Percentiles rank a stretch among this genome's conserved stretches.
phyloP scores from a whole-genome alignment of 53 echinoderm and acorn worm species.

The Crossaster papposus region DNA sequence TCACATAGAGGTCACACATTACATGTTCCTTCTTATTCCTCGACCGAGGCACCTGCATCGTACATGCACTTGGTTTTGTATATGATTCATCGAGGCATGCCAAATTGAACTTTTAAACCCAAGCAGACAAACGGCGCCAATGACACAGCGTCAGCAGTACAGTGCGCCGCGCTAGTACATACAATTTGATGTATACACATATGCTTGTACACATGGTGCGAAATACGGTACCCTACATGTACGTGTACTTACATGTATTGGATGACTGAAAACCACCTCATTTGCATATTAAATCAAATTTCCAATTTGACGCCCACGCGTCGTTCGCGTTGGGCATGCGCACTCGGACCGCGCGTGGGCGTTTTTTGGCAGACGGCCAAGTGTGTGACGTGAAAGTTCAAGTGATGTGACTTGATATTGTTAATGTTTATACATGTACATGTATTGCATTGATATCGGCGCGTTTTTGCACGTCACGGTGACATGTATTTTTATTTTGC shows the following conservation, averaged over 20 bases:
- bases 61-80: neutral
- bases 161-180: neutral
- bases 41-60: neutral
- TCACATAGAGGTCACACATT: neutral
- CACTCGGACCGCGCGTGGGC: conserved; percentile 9
- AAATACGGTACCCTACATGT: no score
- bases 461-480: neutral
- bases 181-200: no score
- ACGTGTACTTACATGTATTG: no score
- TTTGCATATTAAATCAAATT: conserved; percentile 52
- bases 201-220: no score
- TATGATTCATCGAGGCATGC: neutral
- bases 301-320: conserved; percentile 49
- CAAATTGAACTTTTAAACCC: conserved; percentile 59
- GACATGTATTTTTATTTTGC: neutral
- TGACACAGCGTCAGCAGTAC: neutral
- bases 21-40: no score
- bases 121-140: neutral
- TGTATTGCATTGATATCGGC: neutral
- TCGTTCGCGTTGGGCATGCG: conserved; percentile 33
- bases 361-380: conserved; percentile 50
- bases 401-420: neutral
- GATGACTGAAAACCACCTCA: conserved; percentile 37
- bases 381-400: neutral
- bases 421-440: no score